These are phyloP conservation scores for Botrylloides violaceus DNA, from an alignment of 23 tunicate species.

Conservation along the genomic window DNA sequence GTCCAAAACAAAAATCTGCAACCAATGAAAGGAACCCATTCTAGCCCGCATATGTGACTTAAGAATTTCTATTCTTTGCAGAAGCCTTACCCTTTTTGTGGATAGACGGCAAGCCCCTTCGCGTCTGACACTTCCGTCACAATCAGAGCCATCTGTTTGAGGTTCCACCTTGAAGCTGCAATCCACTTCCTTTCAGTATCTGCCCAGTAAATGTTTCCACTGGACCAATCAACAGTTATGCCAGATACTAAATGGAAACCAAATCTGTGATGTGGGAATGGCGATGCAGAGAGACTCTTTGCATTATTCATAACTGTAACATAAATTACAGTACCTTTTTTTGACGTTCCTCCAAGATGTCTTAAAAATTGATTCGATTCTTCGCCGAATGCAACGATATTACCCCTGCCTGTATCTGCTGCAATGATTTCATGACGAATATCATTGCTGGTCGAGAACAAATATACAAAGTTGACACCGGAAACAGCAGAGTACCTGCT, in stretches of 20 bases:
- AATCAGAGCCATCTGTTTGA: conserved; percentile 17
- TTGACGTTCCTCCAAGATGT: conserved; percentile 48
- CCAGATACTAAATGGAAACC: conserved; percentile 25
- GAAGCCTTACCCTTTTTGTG: conserved; percentile 47
- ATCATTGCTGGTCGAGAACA: conserved; percentile 33
- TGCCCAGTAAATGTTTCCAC: conserved; percentile 67
- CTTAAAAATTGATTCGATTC: conserved; percentile 10
- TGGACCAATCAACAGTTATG: conserved; percentile 60
- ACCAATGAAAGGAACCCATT: background rate
- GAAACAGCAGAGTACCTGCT: no score
- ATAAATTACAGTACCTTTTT: conserved; percentile 28
- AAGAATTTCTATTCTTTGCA: background rate
- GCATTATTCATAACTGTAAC: background rate
- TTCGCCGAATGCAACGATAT: conserved; percentile 25
- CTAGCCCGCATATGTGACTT: no score
- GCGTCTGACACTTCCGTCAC: conserved; percentile 27
- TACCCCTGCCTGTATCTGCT: conserved; percentile 67
- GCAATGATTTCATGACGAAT: conserved; percentile 30
- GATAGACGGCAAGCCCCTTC: conserved; percentile 46
- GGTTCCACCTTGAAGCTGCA: conserved; percentile 28
- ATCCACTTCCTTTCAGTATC: conserved; percentile 43
- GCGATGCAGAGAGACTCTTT: no score
- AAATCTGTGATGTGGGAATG: background rate
- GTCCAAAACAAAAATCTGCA: background rate
- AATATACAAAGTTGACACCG: background rate